Percentiles rank a stretch among this genome's conserved stretches.
phyloP scores from a whole-genome alignment of 2,113 vertebrate species.

The Vombatus ursinus region DNA sequence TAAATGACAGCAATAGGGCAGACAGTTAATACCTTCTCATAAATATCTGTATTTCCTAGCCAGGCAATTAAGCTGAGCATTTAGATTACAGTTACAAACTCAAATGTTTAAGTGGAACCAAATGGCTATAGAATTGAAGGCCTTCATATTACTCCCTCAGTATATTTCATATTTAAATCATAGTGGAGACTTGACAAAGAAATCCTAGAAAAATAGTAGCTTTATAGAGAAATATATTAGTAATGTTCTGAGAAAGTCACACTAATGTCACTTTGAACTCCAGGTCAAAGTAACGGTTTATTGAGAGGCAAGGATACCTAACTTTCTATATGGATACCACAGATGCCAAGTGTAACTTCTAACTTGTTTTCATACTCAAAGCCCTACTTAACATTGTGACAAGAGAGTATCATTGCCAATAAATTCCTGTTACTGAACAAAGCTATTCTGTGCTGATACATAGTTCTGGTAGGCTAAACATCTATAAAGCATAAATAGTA shows the following conservation, averaged over 20 bases:
- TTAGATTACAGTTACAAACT: constrained; percentile 71
- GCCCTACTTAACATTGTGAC: not conserved
- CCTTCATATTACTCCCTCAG: constrained; percentile 36
- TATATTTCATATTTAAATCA: constrained; percentile 50
- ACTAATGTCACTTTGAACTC: constrained; percentile 1
- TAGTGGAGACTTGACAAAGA: constrained; percentile 46
- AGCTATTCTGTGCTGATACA: not conserved
- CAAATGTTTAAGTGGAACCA: constrained; percentile 70
- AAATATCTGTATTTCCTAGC: constrained; percentile 68
- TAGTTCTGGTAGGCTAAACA: constrained; percentile 25
- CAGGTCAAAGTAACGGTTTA: constrained; percentile 11
- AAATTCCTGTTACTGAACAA: not conserved
- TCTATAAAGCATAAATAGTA: constrained; percentile 19
- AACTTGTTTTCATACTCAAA: constrained; percentile 1
- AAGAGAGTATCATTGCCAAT: constrained; percentile 1
- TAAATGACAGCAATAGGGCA: constrained; percentile 53
- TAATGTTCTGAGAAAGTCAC: constrained; percentile 40
- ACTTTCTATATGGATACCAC: constrained; percentile 30
- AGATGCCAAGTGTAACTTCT: constrained; percentile 42
- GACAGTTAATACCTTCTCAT: constrained; percentile 65
- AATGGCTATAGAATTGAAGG: constrained; percentile 66
- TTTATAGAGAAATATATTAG: constrained; percentile 1
- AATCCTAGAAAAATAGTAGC: constrained; percentile 52
- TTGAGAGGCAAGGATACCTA: constrained; percentile 4
- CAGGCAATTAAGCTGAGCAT: constrained; percentile 68